Evolutionary conservation across 92 coral and sea anemone genomes (phyloP), one percentile per base, ranked within the genome.

Genomic region (Hydrozoanthus gracilis): DNA sequence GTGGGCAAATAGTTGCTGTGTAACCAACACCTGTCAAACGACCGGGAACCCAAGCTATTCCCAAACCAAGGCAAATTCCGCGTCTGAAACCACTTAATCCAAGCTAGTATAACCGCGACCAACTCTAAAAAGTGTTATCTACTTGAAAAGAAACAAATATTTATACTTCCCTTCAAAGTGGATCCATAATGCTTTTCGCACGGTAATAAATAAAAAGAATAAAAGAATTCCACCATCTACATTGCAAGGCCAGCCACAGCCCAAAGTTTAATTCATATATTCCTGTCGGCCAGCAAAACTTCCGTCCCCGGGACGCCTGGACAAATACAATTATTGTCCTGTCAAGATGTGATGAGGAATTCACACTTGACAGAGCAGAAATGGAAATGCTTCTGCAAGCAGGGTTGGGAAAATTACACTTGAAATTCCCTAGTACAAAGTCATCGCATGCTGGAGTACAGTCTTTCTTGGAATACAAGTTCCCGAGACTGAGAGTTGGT

Each of bases 281-380:
- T 44, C 95, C 92, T 6, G 83, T 77, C 65, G 69, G 27, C 69
- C 69, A 62, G 69, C 69, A 62, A 20, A 77, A 66, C 9, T 87
- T 92, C 78, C 88, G 83, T 6, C 82, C 91, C 77, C 87, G 47
- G 62, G 95, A 92, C 69, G 90, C 93, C 48, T 90, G 95, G 95
- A 92, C 95, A 56, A 86, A 92, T 52, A 93, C 90, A 60, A 62
- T 92, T 55, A 83, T 91, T 76, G 87, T 80, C 45, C 80, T 90
- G 83, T 89, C 85, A 64, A 90, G 82, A 76, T 84, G 91, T 74
- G 88, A 90, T 60, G 93, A 92, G 67, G 69, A 79, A 68, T 8
- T 8, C 52, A 92, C 92, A 86, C 95, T 92, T 47, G 89, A 74
- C 79, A 69, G 94, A 16, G 86, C 77, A 83, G 65, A 86, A 69